Base-by-base conservation (phyloP, 1,140 invertebrate species). In the Saccostrea cuccullata region DNA sequence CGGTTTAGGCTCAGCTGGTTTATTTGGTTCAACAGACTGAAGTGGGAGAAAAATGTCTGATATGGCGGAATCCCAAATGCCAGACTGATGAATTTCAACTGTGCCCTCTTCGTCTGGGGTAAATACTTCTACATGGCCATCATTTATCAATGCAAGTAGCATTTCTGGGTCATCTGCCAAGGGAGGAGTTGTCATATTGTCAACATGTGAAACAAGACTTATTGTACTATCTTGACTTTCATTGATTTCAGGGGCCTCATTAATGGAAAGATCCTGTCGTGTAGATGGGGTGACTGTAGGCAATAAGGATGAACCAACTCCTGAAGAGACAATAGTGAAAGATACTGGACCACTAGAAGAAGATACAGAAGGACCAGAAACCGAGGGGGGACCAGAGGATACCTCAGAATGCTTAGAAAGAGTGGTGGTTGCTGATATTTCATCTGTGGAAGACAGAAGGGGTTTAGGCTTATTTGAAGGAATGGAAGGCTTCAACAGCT, bases 121-220 rank as follows among this genome's bases (percentile, higher is more conserved):
- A 12, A 36, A 40, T 6, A 86, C 84, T 36, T 86, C 55, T 0
- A 86, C n/a, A 12, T 67, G 36, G 11, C 56, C 23, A 30, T 2
- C 58, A 47, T 40, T 64, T 9, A 86, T 86, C 5, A 67, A 23
- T 26, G 6, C 55, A 23, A 86, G 60, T 36, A 86, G 12, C n/a
- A 36, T 86, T 30, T 86, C 84, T 9, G 84, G 58, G 17, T 86
- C 84, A 17, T 86, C 84, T 70, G 67, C 67, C n/a, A 86, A 30
- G n/a, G 9, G 30, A n/a, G 58, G 36, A 47, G 26, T 20, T 36
- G 30, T 47, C 3, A 40, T 20, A n/a, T 11, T 15, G 36, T 82
- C 82, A 6, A 82, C 11, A 82, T 30, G 26, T 47, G 20, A 3
- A 36, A 82, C 15, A 47, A 30, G 13, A 40, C 12, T 40, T 6